A percentile compares a stretch with the other conserved stretches of the same genome.
These are phyloP conservation scores for Melanotaenia maccullochi DNA, from an alignment of 2,797 vertebrate genomes.

Conservation along the genomic window DNA sequence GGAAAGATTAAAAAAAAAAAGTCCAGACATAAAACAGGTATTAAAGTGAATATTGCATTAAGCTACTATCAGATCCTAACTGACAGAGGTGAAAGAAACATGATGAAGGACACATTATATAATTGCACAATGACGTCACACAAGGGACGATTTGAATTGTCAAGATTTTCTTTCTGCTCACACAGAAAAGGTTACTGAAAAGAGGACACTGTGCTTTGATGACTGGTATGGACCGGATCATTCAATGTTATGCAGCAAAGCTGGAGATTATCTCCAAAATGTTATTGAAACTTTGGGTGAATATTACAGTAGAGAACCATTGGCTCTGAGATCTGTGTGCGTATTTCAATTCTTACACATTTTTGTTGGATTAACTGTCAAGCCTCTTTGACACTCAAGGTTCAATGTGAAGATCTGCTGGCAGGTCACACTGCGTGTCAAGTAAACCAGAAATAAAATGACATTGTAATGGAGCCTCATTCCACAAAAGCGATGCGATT, in stretches of 20 bases:
- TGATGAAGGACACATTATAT: constrained; percentile 61
- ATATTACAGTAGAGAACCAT: constrained; percentile 10
- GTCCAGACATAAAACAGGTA: constrained; percentile 56
- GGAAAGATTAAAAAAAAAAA: constrained; percentile 20
- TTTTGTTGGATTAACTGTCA: constrained; percentile 27
- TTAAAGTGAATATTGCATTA: constrained; percentile 64
- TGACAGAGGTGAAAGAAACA: constrained; percentile 59
- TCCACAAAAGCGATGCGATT: constrained; percentile 53
- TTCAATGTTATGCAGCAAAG: constrained; percentile 18
- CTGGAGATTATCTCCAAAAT: constrained; percentile 36
- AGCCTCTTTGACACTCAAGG: constrained; percentile 25
- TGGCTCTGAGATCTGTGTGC: constrained; percentile 4
- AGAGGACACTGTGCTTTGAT: constrained; percentile 43
- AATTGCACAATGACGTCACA: constrained; percentile 56
- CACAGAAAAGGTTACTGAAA: constrained; percentile 29
- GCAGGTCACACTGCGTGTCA: constrained; percentile 47
- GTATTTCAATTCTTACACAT: constrained; percentile 12
- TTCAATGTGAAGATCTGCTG: constrained; percentile 40
- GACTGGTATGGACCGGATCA: constrained; percentile 36
- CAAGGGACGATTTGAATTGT: constrained; percentile 41
- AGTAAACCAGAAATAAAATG: constrained; percentile 51
- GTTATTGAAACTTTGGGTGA: constrained; percentile 30
- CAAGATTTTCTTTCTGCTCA: constrained; percentile 38
- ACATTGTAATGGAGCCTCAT: constrained; percentile 39
- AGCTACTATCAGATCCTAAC: constrained; percentile 64